Evolutionary conservation across 2,797 vertebrate species (phyloP).

Genomic region (Enteromius trimaculatus): DNA sequence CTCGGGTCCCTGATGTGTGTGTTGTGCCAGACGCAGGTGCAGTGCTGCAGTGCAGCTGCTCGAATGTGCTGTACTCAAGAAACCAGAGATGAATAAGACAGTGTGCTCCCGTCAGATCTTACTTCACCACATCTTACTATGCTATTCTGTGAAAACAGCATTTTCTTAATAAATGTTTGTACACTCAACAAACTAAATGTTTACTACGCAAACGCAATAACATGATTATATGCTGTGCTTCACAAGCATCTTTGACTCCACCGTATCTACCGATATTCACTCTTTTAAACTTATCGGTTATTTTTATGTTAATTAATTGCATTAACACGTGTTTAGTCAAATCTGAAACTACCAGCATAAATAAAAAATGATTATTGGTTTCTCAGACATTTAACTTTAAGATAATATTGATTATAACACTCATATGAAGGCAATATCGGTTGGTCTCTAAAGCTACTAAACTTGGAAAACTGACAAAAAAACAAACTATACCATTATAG

Average conservation of each 20-base stretch:
- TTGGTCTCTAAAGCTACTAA: background rate
- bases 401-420: background rate
- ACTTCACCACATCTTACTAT: background rate
- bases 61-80: slow-evolving; percentile 24
- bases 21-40: slow-evolving; percentile 38
- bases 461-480: background rate
- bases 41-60: slow-evolving; percentile 45
- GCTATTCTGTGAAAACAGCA: background rate
- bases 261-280: too few relatives aligned
- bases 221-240: too few relatives aligned
- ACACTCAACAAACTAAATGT: background rate
- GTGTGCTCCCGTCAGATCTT: background rate
- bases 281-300: too few relatives aligned
- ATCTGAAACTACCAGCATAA: background rate
- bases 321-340: too few relatives aligned
- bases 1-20: slow-evolving; percentile 30
- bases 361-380: background rate
- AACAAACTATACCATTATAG: background rate
- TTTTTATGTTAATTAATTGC: too few relatives aligned
- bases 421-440: background rate
- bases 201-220: too few relatives aligned
- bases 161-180: background rate
- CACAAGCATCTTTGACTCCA: too few relatives aligned
- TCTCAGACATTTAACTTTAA: background rate
- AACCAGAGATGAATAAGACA: slow-evolving; percentile 16